These are phyloP conservation scores for Goniozus legneri DNA, from an alignment of 1,140 invertebrate species.

Conservation along the genomic window DNA sequence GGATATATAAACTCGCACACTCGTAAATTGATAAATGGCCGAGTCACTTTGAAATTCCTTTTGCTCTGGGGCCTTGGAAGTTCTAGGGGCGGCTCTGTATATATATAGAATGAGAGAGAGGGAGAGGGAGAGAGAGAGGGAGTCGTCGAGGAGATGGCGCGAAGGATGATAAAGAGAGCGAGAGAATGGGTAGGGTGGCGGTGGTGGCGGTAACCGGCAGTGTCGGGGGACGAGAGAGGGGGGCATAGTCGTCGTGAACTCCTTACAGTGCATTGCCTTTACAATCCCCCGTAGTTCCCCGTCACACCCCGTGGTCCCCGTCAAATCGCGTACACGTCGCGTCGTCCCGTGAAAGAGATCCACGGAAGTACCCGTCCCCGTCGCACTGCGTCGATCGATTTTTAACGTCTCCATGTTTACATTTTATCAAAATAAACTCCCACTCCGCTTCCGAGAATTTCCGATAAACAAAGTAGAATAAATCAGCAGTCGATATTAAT, in stretches of 20 bases:
- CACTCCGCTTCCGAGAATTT: no score
- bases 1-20: no score
- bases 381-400: no score
- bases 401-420: no score
- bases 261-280: constrained; percentile 53
- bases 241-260: constrained; percentile 44
- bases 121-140: constrained; percentile 18
- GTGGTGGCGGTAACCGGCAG: constrained; percentile 8
- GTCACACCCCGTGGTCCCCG: constrained; percentile 45
- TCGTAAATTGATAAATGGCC: no score
- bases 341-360: constrained; percentile 40
- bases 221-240: constrained; percentile 18
- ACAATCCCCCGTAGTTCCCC: constrained; percentile 42
- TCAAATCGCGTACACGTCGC: constrained; percentile 43
- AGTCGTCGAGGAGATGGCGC: constrained; percentile 5
- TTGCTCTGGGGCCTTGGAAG: no score
- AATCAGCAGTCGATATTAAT: no score
- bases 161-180: constrained; percentile 8
- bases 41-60: no score
- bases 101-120: constrained; percentile 11
- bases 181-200: constrained; percentile 7
- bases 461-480: no score
- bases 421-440: no score
- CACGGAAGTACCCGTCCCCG: constrained; percentile 39
- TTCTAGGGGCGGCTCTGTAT: no score